Percentiles rank a stretch among this genome's conserved stretches.
Evolutionary conservation across 2,113 vertebrate species (phyloP).

Genomic region (Poeciliopsis prolifica): DNA sequence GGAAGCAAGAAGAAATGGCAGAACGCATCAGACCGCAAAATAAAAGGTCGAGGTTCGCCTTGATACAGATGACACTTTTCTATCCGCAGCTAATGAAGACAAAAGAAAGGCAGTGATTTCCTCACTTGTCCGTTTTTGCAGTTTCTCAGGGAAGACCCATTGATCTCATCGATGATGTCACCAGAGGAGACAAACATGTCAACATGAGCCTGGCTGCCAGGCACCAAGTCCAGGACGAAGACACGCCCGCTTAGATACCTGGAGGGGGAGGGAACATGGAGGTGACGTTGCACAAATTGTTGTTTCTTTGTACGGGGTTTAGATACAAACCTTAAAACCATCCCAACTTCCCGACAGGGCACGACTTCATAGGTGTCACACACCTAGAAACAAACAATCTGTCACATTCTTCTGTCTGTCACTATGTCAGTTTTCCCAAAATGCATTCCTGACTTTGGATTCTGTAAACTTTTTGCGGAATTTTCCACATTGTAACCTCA

Average conservation of each 20-base stretch:
- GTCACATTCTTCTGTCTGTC: background rate
- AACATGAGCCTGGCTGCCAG: constrained; percentile 78
- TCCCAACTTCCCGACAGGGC: constrained; percentile 77
- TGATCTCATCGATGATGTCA: constrained; percentile 86
- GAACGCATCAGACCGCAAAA: too few relatives aligned
- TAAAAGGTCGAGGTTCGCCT: background rate
- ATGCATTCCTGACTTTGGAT: background rate
- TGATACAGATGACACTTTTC: background rate
- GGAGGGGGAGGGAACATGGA: background rate
- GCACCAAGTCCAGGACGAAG: constrained; percentile 79
- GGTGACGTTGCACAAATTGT: background rate
- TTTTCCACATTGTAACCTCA: background rate
- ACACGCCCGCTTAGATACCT: constrained; percentile 82
- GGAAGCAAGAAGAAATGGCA: background rate
- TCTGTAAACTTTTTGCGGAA: background rate
- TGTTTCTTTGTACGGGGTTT: background rate
- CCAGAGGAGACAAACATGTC: constrained; percentile 78
- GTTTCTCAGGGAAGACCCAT: constrained; percentile 80
- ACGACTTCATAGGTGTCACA: constrained; percentile 80
- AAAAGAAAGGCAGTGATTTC: background rate
- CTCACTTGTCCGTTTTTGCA: constrained; percentile 79
- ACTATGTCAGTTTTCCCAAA: background rate
- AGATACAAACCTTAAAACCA: constrained; percentile 80
- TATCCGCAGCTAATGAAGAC: background rate
- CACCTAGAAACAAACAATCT: constrained; percentile 70